Conservation (phyloP, 2,888 invertebrate genomes). For the Pyralis farinalis region DNA sequence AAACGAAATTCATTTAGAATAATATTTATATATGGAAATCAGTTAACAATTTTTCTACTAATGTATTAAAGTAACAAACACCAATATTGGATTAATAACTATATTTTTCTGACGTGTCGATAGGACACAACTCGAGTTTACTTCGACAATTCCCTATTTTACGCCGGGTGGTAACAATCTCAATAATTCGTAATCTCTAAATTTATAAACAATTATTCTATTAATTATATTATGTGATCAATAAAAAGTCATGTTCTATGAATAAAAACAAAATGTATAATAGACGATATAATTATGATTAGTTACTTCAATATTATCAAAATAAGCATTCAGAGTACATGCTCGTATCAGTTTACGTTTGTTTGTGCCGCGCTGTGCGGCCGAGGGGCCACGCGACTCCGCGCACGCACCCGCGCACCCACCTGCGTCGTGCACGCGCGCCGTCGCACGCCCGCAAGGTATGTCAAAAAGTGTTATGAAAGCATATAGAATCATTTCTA, state of each 20-base stretch:
- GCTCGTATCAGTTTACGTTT: conserved; percentile 40
- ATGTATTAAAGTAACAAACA: conserved; percentile 62
- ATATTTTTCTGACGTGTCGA: conserved; percentile 41
- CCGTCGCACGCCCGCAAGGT: conserved; percentile 12
- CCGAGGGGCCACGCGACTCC: too few species aligned
- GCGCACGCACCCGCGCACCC: too few species aligned
- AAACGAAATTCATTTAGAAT: conserved; percentile 61
- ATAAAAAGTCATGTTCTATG: conserved; percentile 65
- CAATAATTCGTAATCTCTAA: conserved; percentile 70
- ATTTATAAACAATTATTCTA: conserved; percentile 71
- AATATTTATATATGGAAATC: conserved; percentile 50
- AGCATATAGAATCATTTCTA: conserved; percentile 56
- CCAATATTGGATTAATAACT: conserved; percentile 49
- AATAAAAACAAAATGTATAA: conserved; percentile 54
- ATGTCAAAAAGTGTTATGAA: conserved; percentile 37
- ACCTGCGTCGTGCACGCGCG: background rate
- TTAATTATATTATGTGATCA: conserved; percentile 66
- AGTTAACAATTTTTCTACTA: conserved; percentile 63
- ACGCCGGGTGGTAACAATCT: conserved; percentile 78
- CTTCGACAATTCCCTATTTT: conserved; percentile 50
- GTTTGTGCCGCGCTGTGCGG: conserved; percentile 15
- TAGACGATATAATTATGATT: conserved; percentile 52
- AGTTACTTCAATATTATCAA: conserved; percentile 29
- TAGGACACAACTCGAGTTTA: conserved; percentile 35
- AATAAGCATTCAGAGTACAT: conserved; percentile 56